These are phyloP conservation scores for Bombus superbus DNA, from an alignment of 1,140 invertebrate species.

Conservation along the genomic window DNA sequence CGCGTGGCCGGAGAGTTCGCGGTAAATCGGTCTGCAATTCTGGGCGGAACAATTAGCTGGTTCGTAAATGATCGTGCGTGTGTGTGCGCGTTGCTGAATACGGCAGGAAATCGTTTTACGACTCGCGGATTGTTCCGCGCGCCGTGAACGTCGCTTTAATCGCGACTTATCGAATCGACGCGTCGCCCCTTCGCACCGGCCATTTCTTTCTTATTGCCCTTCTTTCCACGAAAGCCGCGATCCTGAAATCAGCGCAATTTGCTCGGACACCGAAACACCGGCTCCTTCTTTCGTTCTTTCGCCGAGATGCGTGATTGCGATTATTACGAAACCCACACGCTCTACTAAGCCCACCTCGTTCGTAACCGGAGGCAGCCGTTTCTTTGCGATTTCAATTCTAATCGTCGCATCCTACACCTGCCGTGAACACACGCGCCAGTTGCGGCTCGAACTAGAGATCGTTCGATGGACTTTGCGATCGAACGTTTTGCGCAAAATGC, in stretches of 20 bases:
- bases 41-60: slow-evolving; percentile 12
- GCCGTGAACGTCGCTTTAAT: slow-evolving; percentile 7
- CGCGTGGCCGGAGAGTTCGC: neutral
- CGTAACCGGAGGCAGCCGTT: slow-evolving; percentile 1
- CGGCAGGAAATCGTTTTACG: slow-evolving; percentile 1
- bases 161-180: neutral
- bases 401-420: neutral
- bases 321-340: neutral
- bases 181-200: neutral
- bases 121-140: neutral
- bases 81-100: neutral
- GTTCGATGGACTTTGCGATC: neutral
- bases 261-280: neutral
- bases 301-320: neutral
- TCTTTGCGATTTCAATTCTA: neutral
- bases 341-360: neutral
- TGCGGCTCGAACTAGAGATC: too few relatives aligned
- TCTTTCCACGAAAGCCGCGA: neutral
- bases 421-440: neutral
- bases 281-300: too few relatives aligned
- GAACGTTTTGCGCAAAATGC: neutral
- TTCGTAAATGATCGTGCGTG: neutral
- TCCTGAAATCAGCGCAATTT: slow-evolving; percentile 18
- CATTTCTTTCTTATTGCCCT: neutral
- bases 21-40: slow-evolving; percentile 25